These are phyloP conservation scores for Larimichthys crocea DNA, from an alignment of 2,113 vertebrate genomes.

Conservation along the genomic window DNA sequence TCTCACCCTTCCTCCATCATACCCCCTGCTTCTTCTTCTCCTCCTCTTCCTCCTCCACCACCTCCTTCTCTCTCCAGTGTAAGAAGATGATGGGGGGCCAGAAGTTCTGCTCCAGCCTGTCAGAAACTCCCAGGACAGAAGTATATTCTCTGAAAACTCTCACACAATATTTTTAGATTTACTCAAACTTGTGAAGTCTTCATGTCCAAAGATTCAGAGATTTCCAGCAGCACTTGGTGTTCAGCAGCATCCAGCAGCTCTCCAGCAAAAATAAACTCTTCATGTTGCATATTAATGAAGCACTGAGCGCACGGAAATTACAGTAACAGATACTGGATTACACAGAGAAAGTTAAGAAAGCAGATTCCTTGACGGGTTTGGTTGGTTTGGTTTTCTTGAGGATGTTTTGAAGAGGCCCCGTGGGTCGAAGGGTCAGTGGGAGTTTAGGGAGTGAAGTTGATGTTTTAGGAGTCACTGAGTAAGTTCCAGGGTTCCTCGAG, in stretches of 20 bases:
- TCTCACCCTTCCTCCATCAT: constrained; percentile 9
- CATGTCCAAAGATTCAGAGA: constrained; percentile 20
- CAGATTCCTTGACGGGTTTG: neutral
- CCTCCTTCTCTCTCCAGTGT: constrained; percentile 36
- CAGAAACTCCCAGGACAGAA: constrained; percentile 60
- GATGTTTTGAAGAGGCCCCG: constrained; percentile 3
- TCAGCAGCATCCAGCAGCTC: constrained; percentile 4
- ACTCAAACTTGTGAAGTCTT: constrained; percentile 26
- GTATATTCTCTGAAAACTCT: constrained; percentile 35
- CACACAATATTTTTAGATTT: constrained; percentile 53
- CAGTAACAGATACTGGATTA: neutral
- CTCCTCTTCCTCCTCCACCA: neutral
- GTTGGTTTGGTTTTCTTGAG: neutral
- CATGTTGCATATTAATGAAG: constrained; percentile 13
- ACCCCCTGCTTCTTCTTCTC: constrained; percentile 7
- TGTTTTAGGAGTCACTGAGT: neutral
- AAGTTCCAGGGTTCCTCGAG: neutral
- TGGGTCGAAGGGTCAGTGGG: neutral
- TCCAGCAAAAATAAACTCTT: constrained; percentile 11
- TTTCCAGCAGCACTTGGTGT: constrained; percentile 1
- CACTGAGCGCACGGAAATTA: neutral
- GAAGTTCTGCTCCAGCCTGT: constrained; percentile 43
- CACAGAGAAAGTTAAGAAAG: neutral
- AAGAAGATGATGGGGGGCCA: constrained; percentile 61
- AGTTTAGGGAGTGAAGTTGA: neutral